Evolutionary conservation across 2,888 invertebrate species (phyloP), one percentile per base, ranked within the genome.

Genomic region (Caenorhabditis drosophilae): DNA sequence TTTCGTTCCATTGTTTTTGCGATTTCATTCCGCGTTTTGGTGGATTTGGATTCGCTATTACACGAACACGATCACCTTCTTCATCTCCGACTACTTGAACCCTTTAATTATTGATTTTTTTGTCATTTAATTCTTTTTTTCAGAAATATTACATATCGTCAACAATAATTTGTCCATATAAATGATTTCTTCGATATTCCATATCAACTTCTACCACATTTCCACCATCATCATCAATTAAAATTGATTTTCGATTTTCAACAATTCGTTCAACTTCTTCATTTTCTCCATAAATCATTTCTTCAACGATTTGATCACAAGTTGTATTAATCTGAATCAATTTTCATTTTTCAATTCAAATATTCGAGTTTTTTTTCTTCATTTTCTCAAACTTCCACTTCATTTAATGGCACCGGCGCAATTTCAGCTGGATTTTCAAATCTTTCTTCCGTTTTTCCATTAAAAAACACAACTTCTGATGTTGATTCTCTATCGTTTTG

Each of bases 31-130:
- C 67, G 20, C 61, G 25, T 52, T 67, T 73, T 20, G 72, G 67
- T 2, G 72, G 72, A 45, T 61, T 55, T 35, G 72, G 69, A 40
- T 73, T 66, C 16, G 57, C 54, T 3, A 53, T 22, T 0, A 73
- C 52, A 1, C 61, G 55, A 0, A 73, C 64, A 18, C 48, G 48
- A n/a, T 56, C 63, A 4, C 61, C 68, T 1, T 54, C 63, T 3
- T 52, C 58, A 3, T 45, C 59, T 1, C 42, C 47, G 11, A 41
- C 48, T 16, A 55, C 59, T 45, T 51, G 51, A 2, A 40, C 52
- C 18, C 47, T 41, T 4, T 15, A 49, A 49, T 4, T n/a, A 26
- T 15, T 36, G 40, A 36, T n/a, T 15, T 36, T 4, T 36, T 36
- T 36, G 4, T 12, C n/a, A 12, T 9, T 12, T 9, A 31, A 31